Evolutionary conservation across 2,888 invertebrate genomes (phyloP).

Genomic region (Strigamia transsilvanica): DNA sequence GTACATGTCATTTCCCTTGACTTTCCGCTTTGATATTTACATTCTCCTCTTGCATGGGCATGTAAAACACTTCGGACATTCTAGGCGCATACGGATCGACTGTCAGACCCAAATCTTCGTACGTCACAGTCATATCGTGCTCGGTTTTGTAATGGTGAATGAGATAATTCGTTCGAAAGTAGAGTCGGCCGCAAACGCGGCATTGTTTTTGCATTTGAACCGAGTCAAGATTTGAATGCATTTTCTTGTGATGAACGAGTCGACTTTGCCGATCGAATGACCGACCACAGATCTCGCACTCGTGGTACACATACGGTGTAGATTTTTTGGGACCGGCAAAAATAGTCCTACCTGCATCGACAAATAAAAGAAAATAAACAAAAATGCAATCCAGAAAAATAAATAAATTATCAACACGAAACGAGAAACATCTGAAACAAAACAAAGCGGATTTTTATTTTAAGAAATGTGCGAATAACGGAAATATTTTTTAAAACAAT

Average conservation of each 20-base stretch:
- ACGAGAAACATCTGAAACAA: neutral
- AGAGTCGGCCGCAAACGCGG: neutral
- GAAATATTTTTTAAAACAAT: too few species aligned
- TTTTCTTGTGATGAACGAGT: neutral
- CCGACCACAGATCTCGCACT: neutral
- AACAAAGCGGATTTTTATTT: neutral
- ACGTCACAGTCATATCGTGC: neutral
- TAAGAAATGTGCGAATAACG: too few species aligned
- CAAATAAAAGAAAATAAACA: neutral
- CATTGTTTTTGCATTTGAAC: neutral
- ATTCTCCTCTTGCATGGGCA: neutral
- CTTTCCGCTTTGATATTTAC: neutral
- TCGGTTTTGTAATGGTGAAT: neutral
- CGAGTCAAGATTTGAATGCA: neutral
- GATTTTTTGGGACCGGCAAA: neutral
- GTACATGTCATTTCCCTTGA: too few species aligned
- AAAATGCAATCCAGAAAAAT: neutral
- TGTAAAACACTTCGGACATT: neutral
- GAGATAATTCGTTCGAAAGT: neutral
- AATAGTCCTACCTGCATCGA: neutral
- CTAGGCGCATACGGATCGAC: neutral
- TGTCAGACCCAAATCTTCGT: neutral
- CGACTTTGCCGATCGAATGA: neutral
- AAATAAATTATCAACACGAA: too few species aligned
- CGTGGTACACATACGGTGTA: constrained; percentile 8